Base-by-base conservation (phyloP, 1,140 invertebrate genomes). In the Chymomyza costata region DNA sequence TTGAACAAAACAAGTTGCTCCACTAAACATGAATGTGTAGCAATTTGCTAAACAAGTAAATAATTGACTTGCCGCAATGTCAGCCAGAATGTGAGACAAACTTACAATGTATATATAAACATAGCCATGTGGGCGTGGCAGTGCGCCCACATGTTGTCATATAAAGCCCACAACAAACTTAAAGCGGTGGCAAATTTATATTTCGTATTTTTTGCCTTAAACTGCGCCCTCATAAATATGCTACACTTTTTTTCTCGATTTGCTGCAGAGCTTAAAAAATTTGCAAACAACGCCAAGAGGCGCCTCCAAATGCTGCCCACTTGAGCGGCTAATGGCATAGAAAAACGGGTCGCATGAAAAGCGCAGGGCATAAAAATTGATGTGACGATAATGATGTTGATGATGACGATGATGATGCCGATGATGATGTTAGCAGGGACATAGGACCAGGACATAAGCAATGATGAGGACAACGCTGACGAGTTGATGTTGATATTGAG, bases 21-120 rank as follows among this genome's bases (percentile, higher is more conserved):
- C 65, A 69, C 65, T 65, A 78, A 66, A 71, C 54, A 48, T 63
- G 71, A 78, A 76, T 78, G 66, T 78, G 65, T 57, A 67, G 66
- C 71, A 76, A 76, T 76, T 78, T 76, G 66, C 57, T 66, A 66
- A 78, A 71, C 73, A 76, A 71, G 66, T 78, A 78, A 76, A 76
- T 76, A 76, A 76, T 76, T 76, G 73, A 78, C 66, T 71, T 80
- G 63, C 46, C 49, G 25, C 41, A 59, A 53, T 40, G 52, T 55
- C 21, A 34, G 40, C 39, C 51, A n/a, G n/a, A n/a, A 48, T 54
- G 37, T 50, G 38, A 37, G 21, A 18, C 18, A n/a, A 43, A 15
- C 19, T 11, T 15, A 18, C 11, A 1, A 17, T 19, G 21, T 38
- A n/a, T 7, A 25, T 2, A 32, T 11, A 28, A 19, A 19, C 41